Evolutionary conservation across 2,888 invertebrate species (phyloP).

Genomic region (Drosophila putrida): DNA sequence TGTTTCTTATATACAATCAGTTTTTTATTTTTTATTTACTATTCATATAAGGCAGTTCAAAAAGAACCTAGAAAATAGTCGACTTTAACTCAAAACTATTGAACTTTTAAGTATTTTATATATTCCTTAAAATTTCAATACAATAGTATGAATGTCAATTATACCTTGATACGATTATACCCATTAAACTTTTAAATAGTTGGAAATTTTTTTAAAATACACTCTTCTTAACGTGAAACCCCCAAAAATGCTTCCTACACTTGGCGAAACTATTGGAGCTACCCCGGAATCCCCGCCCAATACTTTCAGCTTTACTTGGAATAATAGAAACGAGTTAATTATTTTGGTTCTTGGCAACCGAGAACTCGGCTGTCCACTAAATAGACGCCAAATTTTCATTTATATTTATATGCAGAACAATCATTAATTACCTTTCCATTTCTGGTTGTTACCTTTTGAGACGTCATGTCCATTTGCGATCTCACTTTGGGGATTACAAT

Average conservation of each 20-base stretch:
- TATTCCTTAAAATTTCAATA: neutral
- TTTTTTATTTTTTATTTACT: slow-evolving; percentile 2
- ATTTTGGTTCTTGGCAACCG: slow-evolving; percentile 57
- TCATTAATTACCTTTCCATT: slow-evolving; percentile 79
- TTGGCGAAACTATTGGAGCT: slow-evolving; percentile 1
- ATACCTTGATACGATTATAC: slow-evolving; percentile 3
- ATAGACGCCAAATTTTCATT: slow-evolving; percentile 56
- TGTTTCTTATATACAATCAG: slow-evolving; percentile 15
- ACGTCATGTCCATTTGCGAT: slow-evolving; percentile 55
- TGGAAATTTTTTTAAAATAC: neutral
- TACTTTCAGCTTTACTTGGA: slow-evolving; percentile 43
- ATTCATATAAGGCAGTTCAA: slow-evolving; percentile 23
- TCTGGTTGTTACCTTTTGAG: slow-evolving; percentile 66
- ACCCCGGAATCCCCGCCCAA: slow-evolving; percentile 42
- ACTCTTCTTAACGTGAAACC: neutral
- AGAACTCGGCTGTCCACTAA: slow-evolving; percentile 2
- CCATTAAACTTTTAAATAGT: neutral
- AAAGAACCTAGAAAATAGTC: slow-evolving; percentile 6
- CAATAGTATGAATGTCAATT: neutral
- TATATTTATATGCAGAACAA: slow-evolving; percentile 41
- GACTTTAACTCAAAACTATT: slow-evolving; percentile 6
- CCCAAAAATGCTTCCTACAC: neutral
- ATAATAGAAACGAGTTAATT: slow-evolving; percentile 67
- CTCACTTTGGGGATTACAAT: slow-evolving; percentile 63
- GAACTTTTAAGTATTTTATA: slow-evolving; percentile 13